Percentiles rank a stretch among this genome's conserved stretches.
These are phyloP conservation scores for Galerucella nymphaeae DNA, from an alignment of 2,888 invertebrate genomes.

Conservation along the genomic window DNA sequence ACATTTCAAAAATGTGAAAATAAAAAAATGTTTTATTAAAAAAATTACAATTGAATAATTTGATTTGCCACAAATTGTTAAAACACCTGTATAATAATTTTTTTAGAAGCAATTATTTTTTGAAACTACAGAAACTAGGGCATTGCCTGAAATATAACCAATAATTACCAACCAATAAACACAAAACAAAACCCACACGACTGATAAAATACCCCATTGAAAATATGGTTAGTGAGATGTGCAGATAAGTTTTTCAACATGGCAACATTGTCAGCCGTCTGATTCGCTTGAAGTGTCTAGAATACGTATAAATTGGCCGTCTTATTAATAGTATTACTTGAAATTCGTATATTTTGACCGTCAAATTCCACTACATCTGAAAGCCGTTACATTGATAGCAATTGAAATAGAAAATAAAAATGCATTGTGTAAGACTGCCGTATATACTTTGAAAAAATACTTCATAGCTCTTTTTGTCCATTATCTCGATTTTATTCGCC, in stretches of 20 bases:
- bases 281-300: not conserved
- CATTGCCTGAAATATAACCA: too few species aligned
- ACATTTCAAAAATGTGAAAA: too few species aligned
- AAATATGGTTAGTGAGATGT: not conserved
- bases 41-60: too few species aligned
- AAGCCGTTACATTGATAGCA: not conserved
- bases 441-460: not conserved
- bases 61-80: too few species aligned
- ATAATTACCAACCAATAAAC: too few species aligned
- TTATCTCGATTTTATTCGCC: not conserved
- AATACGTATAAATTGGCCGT: constrained; percentile 1
- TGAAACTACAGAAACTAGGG: too few species aligned
- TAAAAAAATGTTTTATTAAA: too few species aligned
- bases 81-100: too few species aligned
- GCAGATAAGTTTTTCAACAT: not conserved
- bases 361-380: not conserved
- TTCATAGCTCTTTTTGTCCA: not conserved
- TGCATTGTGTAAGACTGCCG: not conserved
- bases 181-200: too few species aligned
- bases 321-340: not conserved
- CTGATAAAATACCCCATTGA: too few species aligned
- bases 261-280: constrained; percentile 2
- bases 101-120: too few species aligned
- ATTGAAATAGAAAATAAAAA: not conserved
- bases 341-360: constrained; percentile 2